Base-by-base conservation (phyloP, 2,113 vertebrate genomes). In the Rhombomys opimus region DNA sequence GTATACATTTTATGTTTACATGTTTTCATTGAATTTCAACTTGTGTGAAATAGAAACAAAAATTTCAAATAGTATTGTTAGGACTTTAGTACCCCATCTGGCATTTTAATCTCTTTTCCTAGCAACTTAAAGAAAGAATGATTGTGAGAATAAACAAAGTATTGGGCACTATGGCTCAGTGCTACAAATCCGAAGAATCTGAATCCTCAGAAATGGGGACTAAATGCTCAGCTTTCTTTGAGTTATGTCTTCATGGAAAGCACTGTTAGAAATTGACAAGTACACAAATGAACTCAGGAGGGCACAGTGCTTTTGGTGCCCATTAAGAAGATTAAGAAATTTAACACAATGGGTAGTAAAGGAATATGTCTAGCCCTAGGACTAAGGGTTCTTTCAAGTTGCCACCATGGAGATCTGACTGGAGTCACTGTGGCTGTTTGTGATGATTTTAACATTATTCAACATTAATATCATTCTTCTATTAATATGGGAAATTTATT, bases 231-330 rank as follows among this genome's bases (percentile, higher is more conserved):
- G 46, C 70, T 95, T 95, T 92, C 54, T 95, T 50, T 95, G 90
- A 61, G 38, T 46, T 67, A 82, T 61, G 57, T 86, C 25, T 77
- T 41, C 86, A 96, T 91, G 77, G 88, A 96, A 4, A 96, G 17
- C 65, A 73, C 81, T 97, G 90, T 97, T 98, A 98, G 96, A 96
- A 97, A 95, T 97, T 7, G 95, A 98, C 97, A 98, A 76, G 97
- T 22, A 35, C 76, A 89, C 68, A 92, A 30, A 87, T 5, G 65
- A 73, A 81, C 22, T 27, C 15, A 92, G 41, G 61, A 84, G 2
- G n/a, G 2, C 38, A 2, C 25, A 91, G 5, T 76, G 65, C 57
- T 57, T 35, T 78, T 32, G 23, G 11, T 1, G 11, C 10, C 59
- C 46, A 38, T 0, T 65, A 77, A 85, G 20, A 87, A 38, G 13